Percentiles rank a stretch among this genome's conserved stretches.
Conservation (phyloP, 2,888 invertebrate genomes). For the Pachycephus smyrnensis region DNA sequence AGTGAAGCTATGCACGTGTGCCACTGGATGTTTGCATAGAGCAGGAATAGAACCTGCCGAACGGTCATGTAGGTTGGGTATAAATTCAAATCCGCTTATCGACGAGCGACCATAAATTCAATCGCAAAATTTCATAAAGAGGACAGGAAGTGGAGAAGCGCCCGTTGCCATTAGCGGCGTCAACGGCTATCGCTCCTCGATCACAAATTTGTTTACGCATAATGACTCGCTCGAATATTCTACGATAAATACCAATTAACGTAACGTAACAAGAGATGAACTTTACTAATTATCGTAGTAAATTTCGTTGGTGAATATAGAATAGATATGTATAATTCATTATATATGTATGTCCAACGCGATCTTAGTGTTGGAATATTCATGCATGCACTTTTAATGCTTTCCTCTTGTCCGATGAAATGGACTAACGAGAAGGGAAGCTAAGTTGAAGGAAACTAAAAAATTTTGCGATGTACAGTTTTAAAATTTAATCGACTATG, state of each 20-base stretch:
- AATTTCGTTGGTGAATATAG: not conserved
- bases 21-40: not conserved
- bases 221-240: not conserved
- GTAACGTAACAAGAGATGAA: not conserved
- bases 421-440: no score
- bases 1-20: not conserved
- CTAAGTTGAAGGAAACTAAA: not conserved
- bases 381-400: not conserved
- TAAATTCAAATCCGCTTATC: slow-evolving; percentile 38
- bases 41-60: not conserved
- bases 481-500: not conserved
- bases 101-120: slow-evolving; percentile 28
- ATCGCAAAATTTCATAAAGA: slow-evolving; percentile 26
- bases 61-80: slow-evolving; percentile 9
- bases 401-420: not conserved
- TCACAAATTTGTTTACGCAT: not conserved
- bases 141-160: not conserved
- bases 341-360: not conserved
- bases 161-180: not conserved
- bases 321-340: not conserved
- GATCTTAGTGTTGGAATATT: not conserved
- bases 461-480: not conserved
- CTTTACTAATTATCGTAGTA: not conserved
- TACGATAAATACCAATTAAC: slow-evolving; percentile 5
- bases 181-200: not conserved